A percentile compares a stretch with the other conserved stretches of the same genome.
Conservation (phyloP, 2,797 vertebrate genomes). For the Alca torda region DNA sequence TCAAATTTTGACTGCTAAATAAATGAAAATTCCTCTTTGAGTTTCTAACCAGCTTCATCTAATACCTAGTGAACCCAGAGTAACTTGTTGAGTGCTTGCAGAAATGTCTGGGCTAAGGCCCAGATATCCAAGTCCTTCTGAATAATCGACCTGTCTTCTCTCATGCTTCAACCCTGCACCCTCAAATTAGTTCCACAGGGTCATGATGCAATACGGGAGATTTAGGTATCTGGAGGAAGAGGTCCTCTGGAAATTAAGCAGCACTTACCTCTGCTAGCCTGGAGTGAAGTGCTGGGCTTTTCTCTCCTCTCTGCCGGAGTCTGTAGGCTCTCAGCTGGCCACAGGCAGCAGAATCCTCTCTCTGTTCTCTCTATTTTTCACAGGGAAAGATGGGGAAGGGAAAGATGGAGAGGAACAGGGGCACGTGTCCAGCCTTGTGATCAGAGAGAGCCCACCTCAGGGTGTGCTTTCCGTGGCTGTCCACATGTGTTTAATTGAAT, state of each 20-base stretch:
- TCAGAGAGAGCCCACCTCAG: neutral
- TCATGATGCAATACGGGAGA: neutral
- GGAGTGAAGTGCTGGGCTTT: neutral
- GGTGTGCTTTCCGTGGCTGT: neutral
- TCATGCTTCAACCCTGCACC: neutral
- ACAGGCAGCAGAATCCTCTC: neutral
- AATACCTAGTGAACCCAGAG: neutral
- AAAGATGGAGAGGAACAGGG: neutral
- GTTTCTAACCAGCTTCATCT: neutral
- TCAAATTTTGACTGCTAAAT: neutral
- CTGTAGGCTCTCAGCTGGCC: neutral
- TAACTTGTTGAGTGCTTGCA: neutral
- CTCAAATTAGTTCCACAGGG: neutral
- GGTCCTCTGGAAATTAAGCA: neutral
- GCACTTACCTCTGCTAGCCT: neutral
- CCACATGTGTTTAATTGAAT: accelerated
- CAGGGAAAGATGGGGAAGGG: accelerated
- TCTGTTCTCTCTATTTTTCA: neutral
- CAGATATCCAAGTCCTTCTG: neutral
- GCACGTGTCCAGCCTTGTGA: accelerated
- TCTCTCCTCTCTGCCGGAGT: neutral
- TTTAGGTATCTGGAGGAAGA: neutral
- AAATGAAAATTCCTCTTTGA: neutral
- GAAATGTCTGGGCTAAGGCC: neutral
- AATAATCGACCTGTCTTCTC: neutral